Base-by-base conservation (phyloP, 1,140 invertebrate genomes). In the Sweltsa coloradensis region DNA sequence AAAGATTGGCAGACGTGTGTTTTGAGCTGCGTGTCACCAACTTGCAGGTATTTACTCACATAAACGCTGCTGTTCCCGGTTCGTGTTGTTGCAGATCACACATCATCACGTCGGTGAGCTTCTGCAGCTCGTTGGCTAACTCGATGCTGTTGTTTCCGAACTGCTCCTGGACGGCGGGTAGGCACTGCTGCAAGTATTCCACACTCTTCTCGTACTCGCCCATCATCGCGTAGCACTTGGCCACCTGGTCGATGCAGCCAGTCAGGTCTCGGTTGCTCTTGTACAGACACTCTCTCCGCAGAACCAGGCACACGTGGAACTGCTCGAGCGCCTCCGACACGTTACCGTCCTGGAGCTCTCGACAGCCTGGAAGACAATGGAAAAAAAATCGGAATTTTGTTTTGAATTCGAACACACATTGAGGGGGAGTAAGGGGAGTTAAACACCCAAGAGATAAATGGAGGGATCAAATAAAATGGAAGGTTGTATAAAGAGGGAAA, bases 101-200 rank as follows among this genome's bases (percentile, higher is more conserved):
- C 4, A 55, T 23, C 37, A 53, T 34, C 0, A 51, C 49, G 41
- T 69, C 67, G 3, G 62, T 67, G 3, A 71, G 56, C 57, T 70
- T 71, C 34, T 67, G 68, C 18, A 78, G 60, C 59, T 78, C 75
- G 47, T 71, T 63, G 0, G 64, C 68, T 45, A 74, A 51, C 61
- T 79, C 75, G 39, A 77, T 62, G 52, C 75, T 78, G 26, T 62
- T 59, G 6, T 48, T 49, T 0, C 76, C 77, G 64, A 68, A 80
- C 43, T 65, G 61, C 49, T 66, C 56, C 50, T 66, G 64, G n/a
- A 74, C 56, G 25, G 64, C 59, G 3, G 52, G 34, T 13, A 78
- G 51, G 54, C 65, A 69, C 31, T 66, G 47, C 50, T 70, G 57
- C 3, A 76, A 54, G 53, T 67, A 69, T 4, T 56, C 52, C 42